phyloP scores from a whole-genome alignment of 2,797 vertebrate species.

The Eulemur albifrons region DNA sequence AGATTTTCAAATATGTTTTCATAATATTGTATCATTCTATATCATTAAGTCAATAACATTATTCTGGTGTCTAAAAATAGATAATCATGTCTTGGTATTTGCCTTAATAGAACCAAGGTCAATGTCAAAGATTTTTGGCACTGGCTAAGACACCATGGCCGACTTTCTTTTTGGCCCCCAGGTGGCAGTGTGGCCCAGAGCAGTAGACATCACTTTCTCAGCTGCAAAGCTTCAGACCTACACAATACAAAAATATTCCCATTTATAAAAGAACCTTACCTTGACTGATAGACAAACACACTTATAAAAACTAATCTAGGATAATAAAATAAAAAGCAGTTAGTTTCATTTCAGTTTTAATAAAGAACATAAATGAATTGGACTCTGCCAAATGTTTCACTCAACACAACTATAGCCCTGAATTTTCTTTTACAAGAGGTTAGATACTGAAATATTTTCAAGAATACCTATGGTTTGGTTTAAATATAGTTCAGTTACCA shows the following conservation, averaged over 20 bases:
- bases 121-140: not conserved
- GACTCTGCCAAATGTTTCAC: not conserved
- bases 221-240: not conserved
- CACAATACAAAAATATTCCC: not conserved
- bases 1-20: not conserved
- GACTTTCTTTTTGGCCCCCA: constrained; percentile 2
- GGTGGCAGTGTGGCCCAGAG: constrained; percentile 46
- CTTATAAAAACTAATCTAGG: not conserved
- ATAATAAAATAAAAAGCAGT: not conserved
- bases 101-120: not conserved
- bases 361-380: not conserved
- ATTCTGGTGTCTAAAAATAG: not conserved
- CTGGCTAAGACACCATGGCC: not conserved
- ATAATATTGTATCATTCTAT: not conserved
- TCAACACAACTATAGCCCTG: not conserved
- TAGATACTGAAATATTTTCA: not conserved
- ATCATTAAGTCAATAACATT: not conserved
- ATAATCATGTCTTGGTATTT: not conserved
- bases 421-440: not conserved
- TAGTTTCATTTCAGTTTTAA: not conserved
- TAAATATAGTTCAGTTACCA: not conserved
- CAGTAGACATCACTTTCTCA: not conserved
- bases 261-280: not conserved
- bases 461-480: not conserved
- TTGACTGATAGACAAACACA: not conserved